These are phyloP conservation scores for Nezara viridula DNA, from an alignment of 2,888 invertebrate species.

Conservation along the genomic window DNA sequence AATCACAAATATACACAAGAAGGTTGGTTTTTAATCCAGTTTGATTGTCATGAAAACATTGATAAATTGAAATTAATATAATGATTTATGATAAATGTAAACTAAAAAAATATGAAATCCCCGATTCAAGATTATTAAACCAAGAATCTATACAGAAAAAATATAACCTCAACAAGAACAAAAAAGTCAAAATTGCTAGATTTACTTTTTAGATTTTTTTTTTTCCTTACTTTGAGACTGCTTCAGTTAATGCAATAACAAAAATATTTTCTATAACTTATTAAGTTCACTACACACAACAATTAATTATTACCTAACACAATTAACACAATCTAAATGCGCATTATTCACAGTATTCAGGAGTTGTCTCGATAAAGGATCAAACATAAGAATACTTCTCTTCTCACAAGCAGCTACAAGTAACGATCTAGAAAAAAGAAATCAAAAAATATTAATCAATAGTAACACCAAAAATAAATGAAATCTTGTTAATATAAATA, in stretches of 20 bases:
- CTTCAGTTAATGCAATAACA: background rate
- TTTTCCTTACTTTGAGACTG: background rate
- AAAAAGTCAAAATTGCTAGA: background rate
- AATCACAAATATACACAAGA: no score
- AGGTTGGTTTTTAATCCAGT: no score
- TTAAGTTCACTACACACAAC: background rate
- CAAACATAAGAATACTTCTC: constrained; percentile 88
- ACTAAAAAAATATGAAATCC: background rate
- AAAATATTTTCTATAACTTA: background rate
- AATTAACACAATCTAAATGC: constrained; percentile 92
- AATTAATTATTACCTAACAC: constrained; percentile 80
- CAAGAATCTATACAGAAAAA: background rate
- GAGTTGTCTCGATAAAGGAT: constrained; percentile 83
- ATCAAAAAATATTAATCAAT: constrained; percentile 10
- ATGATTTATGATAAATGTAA: background rate
- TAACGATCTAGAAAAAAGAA: constrained; percentile 76
- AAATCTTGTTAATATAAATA: background rate
- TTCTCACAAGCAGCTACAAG: constrained; percentile 93
- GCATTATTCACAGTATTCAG: constrained; percentile 84
- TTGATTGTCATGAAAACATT: no score
- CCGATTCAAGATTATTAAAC: background rate
- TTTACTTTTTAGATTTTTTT: background rate
- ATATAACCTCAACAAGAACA: background rate
- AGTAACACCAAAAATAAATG: background rate
- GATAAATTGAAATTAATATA: background rate